phyloP scores from a whole-genome alignment of 2,113 vertebrate species.

The Notothenia coriiceps region DNA sequence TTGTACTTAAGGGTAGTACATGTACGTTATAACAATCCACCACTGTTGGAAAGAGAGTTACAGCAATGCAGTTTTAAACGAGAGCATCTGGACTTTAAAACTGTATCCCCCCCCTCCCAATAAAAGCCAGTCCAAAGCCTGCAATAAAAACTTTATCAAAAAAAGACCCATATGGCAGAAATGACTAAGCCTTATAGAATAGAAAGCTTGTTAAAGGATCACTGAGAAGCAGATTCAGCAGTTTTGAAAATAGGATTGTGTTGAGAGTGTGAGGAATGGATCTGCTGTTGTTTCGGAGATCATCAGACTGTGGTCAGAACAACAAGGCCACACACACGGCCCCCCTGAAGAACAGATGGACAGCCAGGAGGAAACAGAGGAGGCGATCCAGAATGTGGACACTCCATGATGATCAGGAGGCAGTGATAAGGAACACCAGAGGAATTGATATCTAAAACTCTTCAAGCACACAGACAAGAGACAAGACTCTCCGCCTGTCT shows the following conservation, averaged over 20 bases:
- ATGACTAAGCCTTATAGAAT: conserved; percentile 39
- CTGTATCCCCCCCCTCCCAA: background rate
- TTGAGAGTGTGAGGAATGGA: conserved; percentile 38
- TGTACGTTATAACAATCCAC: background rate
- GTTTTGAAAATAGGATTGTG: conserved; percentile 67
- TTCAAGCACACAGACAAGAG: background rate
- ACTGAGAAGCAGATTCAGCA: conserved; percentile 51
- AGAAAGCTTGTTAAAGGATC: conserved; percentile 50
- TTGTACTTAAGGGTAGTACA: background rate
- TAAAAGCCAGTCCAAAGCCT: background rate
- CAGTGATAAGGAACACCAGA: background rate
- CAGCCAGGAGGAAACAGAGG: conserved; percentile 47
- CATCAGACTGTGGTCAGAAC: conserved; percentile 58
- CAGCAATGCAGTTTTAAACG: background rate
- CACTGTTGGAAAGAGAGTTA: conserved; percentile 5
- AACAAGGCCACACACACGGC: conserved; percentile 45
- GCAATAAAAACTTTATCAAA: conserved; percentile 21
- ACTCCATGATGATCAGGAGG: background rate
- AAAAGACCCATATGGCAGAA: conserved; percentile 44
- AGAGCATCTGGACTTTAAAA: conserved; percentile 17
- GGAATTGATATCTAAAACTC: background rate
- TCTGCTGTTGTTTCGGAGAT: conserved; percentile 61
- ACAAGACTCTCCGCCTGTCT: background rate
- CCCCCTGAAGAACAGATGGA: conserved; percentile 65
- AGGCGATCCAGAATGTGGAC: conserved; percentile 43